These are phyloP conservation scores for Rhynchophorus ferrugineus DNA, from an alignment of 1,140 invertebrate genomes.

Conservation along the genomic window DNA sequence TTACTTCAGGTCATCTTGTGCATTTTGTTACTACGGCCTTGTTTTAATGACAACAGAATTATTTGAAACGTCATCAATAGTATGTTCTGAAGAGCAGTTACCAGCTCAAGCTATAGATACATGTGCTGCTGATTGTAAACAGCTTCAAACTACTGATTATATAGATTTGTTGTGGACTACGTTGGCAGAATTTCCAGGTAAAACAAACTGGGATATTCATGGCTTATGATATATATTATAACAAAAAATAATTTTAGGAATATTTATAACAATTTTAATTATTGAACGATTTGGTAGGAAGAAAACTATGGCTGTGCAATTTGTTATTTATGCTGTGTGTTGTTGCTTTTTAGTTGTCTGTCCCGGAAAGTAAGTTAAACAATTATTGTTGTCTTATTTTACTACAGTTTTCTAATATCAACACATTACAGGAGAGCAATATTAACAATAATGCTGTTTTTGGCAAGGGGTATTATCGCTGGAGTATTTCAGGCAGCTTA, in stretches of 20 bases:
- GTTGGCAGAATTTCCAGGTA: slow-evolving; percentile 88
- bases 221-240: slow-evolving; percentile 8
- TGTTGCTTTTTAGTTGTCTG: slow-evolving; percentile 74
- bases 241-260: slow-evolving; percentile 49
- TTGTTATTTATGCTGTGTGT: slow-evolving; percentile 77
- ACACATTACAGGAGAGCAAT: slow-evolving; percentile 58
- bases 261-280: slow-evolving; percentile 85
- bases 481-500: slow-evolving; percentile 92
- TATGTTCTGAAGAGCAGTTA: slow-evolving; percentile 39
- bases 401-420: neutral
- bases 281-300: slow-evolving; percentile 88
- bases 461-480: slow-evolving; percentile 86
- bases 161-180: slow-evolving; percentile 92
- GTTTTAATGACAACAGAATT: slow-evolving; percentile 93
- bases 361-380: slow-evolving; percentile 58
- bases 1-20: slow-evolving; percentile 73
- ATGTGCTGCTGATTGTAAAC: slow-evolving; percentile 66
- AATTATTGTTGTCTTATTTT: too few species aligned
- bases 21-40: slow-evolving; percentile 93
- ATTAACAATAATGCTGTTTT: slow-evolving; percentile 77
- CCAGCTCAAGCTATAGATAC: slow-evolving; percentile 41
- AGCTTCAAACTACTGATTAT: slow-evolving; percentile 78
- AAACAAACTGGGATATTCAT: slow-evolving; percentile 2
- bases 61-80: slow-evolving; percentile 61
- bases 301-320: slow-evolving; percentile 90